Evolutionary conservation across 2,113 vertebrate genomes (phyloP).

Genomic region (Reinhardtius hippoglossoides): DNA sequence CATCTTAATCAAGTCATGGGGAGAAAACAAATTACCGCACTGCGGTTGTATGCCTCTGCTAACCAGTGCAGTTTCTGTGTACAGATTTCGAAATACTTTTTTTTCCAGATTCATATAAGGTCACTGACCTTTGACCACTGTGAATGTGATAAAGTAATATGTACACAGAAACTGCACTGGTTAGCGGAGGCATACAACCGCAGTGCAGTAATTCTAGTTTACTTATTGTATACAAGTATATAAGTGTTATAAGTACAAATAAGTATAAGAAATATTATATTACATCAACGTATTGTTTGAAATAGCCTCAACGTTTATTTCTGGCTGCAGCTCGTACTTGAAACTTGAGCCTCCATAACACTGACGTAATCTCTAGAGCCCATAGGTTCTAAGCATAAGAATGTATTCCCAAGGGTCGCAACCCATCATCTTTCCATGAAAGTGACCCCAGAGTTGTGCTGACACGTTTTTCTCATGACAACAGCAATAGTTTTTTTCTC

Average conservation of each 20-base stretch:
- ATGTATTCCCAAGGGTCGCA: conserved; percentile 10
- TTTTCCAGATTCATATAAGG: too few species aligned
- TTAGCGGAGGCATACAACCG: too few species aligned
- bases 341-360: not conserved
- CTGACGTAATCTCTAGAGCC: not conserved
- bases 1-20: too few species aligned
- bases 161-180: too few species aligned
- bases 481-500: conserved; percentile 33
- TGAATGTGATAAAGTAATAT: too few species aligned
- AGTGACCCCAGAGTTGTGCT: conserved; percentile 2
- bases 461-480: conserved; percentile 8
- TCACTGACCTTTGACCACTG: too few species aligned
- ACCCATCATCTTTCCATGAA: conserved; percentile 11
- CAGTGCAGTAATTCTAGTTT: too few species aligned
- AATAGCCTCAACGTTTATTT: not conserved
- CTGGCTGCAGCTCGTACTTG: not conserved
- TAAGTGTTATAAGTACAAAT: not conserved
- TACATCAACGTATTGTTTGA: not conserved
- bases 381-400: not conserved
- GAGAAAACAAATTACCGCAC: not conserved
- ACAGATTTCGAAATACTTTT: not conserved
- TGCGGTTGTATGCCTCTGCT: too few species aligned
- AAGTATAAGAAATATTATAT: not conserved
- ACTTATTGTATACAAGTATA: too few species aligned
- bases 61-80: too few species aligned